Percentiles rank a stretch among this genome's conserved stretches.
Conservation (phyloP, 2,113 vertebrate genomes). For the Syngnathus floridae region DNA sequence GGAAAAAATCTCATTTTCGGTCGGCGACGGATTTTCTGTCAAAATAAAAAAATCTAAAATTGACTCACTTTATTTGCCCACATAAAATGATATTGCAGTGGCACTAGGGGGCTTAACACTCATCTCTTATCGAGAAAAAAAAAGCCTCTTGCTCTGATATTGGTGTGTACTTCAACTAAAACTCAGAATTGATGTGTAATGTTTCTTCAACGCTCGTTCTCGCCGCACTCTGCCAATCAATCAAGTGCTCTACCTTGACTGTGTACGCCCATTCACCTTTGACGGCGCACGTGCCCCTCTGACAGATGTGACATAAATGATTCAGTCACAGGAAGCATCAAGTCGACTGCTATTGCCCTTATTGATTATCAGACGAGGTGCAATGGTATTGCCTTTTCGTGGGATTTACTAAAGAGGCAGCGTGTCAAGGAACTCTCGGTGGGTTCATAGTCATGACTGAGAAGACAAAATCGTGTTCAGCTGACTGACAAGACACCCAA, state of each 20-base stretch:
- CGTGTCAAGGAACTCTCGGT: constrained; percentile 2
- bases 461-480: constrained; percentile 11
- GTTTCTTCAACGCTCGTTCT: constrained; percentile 1
- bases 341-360: constrained; percentile 29
- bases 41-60: too few species aligned
- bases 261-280: constrained; percentile 24
- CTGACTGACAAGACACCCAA: neutral
- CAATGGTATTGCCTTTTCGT: neutral
- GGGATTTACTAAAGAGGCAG: neutral
- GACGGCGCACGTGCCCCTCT: constrained; percentile 11
- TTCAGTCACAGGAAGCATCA: constrained; percentile 25
- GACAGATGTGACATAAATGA: constrained; percentile 43
- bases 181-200: neutral
- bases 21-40: too few species aligned
- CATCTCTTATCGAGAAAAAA: neutral
- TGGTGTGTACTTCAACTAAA: constrained; percentile 20
- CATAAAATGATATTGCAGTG: neutral
- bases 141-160: constrained; percentile 8
- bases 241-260: constrained; percentile 34
- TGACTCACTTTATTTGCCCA: too few species aligned
- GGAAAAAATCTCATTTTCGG: too few species aligned
- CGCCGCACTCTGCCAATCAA: constrained; percentile 38
- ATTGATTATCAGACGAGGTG: constrained; percentile 44
- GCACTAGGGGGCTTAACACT: neutral
- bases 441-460: constrained; percentile 8